Evolutionary conservation across 2,888 invertebrate genomes (phyloP), one percentile per base, ranked within the genome.

Genomic region (Lithophane semibrunnea): DNA sequence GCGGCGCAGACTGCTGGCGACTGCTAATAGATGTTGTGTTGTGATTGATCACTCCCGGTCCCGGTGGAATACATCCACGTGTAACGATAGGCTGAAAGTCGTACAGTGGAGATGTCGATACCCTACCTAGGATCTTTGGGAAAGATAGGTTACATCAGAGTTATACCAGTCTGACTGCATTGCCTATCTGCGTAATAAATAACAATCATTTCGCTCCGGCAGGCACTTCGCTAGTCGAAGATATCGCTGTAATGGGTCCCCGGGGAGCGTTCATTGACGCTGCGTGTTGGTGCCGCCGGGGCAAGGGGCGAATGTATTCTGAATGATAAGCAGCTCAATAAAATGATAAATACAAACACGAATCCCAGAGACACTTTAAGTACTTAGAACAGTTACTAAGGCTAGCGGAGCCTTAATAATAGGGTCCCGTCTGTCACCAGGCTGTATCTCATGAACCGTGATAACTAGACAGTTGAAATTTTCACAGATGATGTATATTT

Each of bases 311-410:
- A 58, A 74, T 64, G 56, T 29, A 8, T 44, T 37, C 58, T 13
- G 56, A 80, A 80, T 74, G 29, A 67, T 58, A 74, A 64, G 16
- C 21, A 64, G 21, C n/a, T 52, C 13, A 44, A n/a, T n/a, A 29
- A 10, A 29, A 52, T 18, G 18, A 54, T 63, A 47, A 47, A 47
- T 56, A 47, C 12, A 29, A 52, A 79, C 49, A 56, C 13, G 3
- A 72, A 79, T 42, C 10, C 10, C n/a, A 49, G 2, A 18, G 21
- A 29, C 29, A 49, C 10, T n/a, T 9, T 42, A n/a, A 54, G 54
- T 54, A 37, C 37, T 37, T 37, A 18, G 29, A 29, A 29, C 29
- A 29, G 29, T 29, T 29, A 29, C 29, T 29, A 29, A 29, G 29
- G 29, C 29, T 29, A 29, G 29, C 29, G 29, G 29, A 29, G 29